Evolutionary conservation across 1,140 invertebrate genomes (phyloP).

Genomic region (Drosophila funebris): DNA sequence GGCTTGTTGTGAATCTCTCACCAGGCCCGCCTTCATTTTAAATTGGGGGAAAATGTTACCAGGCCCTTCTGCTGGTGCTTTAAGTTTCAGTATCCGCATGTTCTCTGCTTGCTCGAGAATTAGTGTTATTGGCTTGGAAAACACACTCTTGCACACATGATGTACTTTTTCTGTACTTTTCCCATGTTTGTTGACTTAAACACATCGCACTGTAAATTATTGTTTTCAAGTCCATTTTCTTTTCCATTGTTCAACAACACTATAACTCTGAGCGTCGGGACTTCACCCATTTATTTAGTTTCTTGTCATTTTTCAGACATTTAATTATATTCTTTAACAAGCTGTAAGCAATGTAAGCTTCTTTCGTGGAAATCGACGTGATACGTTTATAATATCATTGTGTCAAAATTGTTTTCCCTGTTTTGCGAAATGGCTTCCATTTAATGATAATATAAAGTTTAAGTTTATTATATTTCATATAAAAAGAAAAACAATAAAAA

Average conservation of each 20-base stretch:
- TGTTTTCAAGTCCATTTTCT: conserved; percentile 24
- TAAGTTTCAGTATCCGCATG: conserved; percentile 42
- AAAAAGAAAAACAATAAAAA: background rate
- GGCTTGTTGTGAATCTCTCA: conserved; percentile 39
- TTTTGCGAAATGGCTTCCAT: no score
- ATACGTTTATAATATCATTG: no score
- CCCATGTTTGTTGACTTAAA: conserved; percentile 25
- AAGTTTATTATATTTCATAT: background rate
- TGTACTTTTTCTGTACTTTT: conserved; percentile 11
- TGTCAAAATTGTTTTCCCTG: no score
- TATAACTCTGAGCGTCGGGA: background rate
- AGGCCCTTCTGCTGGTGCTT: conserved; percentile 33
- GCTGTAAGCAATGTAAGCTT: conserved; percentile 7
- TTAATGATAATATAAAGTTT: no score
- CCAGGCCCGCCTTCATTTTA: conserved; percentile 21
- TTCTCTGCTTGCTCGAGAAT: conserved; percentile 52
- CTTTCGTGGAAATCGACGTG: background rate
- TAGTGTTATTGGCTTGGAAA: conserved; percentile 50
- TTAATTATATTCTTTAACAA: conserved; percentile 34
- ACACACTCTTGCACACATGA: conserved; percentile 14
- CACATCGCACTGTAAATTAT: conserved; percentile 47
- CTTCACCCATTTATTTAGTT: background rate
- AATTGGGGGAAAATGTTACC: conserved; percentile 21
- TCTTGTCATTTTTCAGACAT: background rate
- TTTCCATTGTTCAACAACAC: background rate